Conservation (phyloP, 92 coral and sea anemone genomes). For the Palythoa heliodiscus region DNA sequence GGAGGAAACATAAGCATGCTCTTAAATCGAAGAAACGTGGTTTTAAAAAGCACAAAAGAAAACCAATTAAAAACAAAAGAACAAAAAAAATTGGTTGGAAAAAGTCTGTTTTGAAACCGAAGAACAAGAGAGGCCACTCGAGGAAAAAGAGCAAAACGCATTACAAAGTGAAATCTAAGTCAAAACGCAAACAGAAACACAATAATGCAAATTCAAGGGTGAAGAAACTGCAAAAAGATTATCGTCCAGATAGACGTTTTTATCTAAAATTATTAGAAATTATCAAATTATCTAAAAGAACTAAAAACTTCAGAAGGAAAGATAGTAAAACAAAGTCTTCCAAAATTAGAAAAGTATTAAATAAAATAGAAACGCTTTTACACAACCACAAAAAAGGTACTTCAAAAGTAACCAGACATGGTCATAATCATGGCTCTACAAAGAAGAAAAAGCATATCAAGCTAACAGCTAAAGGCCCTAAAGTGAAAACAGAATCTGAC, state of each 20-base stretch:
- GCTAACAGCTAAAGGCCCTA: background rate
- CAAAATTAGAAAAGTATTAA: constrained; percentile 5
- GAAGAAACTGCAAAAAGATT: background rate
- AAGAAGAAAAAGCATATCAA: constrained; percentile 19
- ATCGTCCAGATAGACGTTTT: constrained; percentile 45
- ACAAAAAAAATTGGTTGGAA: background rate
- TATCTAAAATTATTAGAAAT: constrained; percentile 70
- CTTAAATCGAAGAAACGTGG: background rate
- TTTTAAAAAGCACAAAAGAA: constrained; percentile 20
- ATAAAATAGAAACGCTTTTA: background rate
- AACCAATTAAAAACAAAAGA: constrained; percentile 23
- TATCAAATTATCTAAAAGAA: constrained; percentile 56
- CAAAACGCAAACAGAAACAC: constrained; percentile 25
- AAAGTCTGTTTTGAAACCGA: constrained; percentile 1
- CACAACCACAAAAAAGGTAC: background rate
- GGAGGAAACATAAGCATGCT: background rate
- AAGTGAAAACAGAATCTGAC: background rate
- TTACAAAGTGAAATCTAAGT: constrained; percentile 13
- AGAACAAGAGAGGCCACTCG: constrained; percentile 25
- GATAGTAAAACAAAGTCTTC: constrained; percentile 19
- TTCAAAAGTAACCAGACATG: background rate
- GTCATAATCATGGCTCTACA: background rate
- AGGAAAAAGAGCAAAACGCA: constrained; percentile 32
- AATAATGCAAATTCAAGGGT: background rate
- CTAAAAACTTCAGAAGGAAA: constrained; percentile 34